These are phyloP conservation scores for Portevinia maculata DNA, from an alignment of 2,888 invertebrate species.

Conservation along the genomic window DNA sequence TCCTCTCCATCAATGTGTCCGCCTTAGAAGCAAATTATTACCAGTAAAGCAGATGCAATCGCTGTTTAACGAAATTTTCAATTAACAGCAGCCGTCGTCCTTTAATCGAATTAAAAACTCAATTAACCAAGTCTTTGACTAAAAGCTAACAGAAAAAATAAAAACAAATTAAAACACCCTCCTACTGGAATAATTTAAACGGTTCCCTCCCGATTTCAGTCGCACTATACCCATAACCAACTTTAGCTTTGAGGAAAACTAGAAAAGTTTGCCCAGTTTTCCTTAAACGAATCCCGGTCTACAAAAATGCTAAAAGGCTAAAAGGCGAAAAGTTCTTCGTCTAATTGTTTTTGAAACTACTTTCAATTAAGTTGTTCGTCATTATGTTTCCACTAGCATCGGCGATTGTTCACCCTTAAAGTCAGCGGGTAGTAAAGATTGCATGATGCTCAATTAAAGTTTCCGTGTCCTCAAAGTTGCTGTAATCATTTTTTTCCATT, in stretches of 20 bases:
- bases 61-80: conserved; percentile 6
- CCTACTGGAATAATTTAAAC: conserved; percentile 29
- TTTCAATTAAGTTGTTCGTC: conserved; percentile 68
- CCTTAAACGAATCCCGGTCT: conserved; percentile 4
- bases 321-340: conserved; percentile 38
- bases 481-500: conserved; percentile 36
- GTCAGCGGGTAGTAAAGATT: conserved; percentile 32
- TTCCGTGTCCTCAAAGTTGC: conserved; percentile 43
- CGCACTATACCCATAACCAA: conserved; percentile 1
- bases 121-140: conserved; percentile 7
- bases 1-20: neutral
- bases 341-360: conserved; percentile 69
- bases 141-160: no score
- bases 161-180: neutral
- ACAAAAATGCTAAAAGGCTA: conserved; percentile 17
- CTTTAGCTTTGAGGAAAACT: conserved; percentile 11
- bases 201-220: neutral
- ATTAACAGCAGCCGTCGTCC: conserved; percentile 19
- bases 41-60: neutral
- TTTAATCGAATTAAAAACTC: conserved; percentile 14
- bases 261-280: conserved; percentile 28
- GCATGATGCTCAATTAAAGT: conserved; percentile 55
- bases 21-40: neutral
- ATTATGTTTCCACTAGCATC: conserved; percentile 46
- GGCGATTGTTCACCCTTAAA: conserved; percentile 52